Evolutionary conservation across 2,797 vertebrate genomes (phyloP).

Genomic region (Odontamblyopus rebecca): DNA sequence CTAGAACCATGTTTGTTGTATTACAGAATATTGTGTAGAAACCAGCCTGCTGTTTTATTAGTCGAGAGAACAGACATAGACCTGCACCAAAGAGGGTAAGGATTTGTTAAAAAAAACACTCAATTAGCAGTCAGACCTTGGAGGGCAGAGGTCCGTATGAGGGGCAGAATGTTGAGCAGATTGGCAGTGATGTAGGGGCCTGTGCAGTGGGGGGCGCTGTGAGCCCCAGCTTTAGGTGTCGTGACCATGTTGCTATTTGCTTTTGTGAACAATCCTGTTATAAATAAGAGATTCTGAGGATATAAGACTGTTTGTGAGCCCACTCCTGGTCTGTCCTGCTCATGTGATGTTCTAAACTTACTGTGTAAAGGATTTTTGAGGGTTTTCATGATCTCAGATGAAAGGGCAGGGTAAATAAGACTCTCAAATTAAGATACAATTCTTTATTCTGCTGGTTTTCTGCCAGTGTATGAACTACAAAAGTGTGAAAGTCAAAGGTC

Average conservation of each 20-base stretch:
- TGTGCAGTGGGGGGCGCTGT: neutral
- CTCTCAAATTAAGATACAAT: neutral
- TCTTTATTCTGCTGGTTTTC: neutral
- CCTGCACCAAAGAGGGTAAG: neutral
- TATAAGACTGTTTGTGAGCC: neutral
- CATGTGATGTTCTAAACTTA: neutral
- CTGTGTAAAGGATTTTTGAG: neutral
- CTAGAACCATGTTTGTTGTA: slow-evolving; percentile 18
- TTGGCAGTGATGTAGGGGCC: neutral
- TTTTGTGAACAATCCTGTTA: slow-evolving; percentile 11
- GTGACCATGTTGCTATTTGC: slow-evolving; percentile 9
- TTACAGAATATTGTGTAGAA: slow-evolving; percentile 22
- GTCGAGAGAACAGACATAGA: neutral
- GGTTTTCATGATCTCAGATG: neutral
- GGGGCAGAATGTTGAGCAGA: too few relatives aligned
- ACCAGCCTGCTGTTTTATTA: neutral
- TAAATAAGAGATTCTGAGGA: neutral
- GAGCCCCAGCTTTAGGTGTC: slow-evolving; percentile 4
- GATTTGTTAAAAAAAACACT: neutral
- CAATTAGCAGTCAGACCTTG: neutral
- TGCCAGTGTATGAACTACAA: neutral
- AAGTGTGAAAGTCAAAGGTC: too few relatives aligned
- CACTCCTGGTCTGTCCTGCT: neutral
- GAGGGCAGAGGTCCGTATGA: neutral
- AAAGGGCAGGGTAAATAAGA: neutral